These are phyloP conservation scores for Glaucidium brasilianum DNA, from an alignment of 2,113 vertebrate species.

Conservation along the genomic window DNA sequence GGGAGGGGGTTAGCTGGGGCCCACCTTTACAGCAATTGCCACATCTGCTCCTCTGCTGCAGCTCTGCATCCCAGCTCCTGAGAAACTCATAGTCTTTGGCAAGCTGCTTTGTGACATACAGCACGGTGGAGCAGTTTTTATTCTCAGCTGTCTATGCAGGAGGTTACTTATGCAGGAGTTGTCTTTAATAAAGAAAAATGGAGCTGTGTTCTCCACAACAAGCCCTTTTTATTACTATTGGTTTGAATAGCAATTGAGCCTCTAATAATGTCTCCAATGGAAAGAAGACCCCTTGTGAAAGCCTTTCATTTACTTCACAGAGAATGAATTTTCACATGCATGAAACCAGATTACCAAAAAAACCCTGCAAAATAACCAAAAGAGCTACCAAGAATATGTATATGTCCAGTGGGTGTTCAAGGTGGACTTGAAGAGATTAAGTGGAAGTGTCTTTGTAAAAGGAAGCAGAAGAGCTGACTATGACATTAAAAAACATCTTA, in stretches of 20 bases:
- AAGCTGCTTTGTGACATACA: conserved; percentile 22
- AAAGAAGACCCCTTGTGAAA: conserved; percentile 49
- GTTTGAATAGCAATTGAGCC: conserved; percentile 55
- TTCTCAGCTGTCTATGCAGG: conserved; percentile 30
- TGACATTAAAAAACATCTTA: conserved; percentile 9
- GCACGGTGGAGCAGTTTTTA: conserved; percentile 1
- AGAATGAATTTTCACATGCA: conserved; percentile 23
- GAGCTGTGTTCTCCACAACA: conserved; percentile 49
- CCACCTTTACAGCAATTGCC: not conserved
- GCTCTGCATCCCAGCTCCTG: not conserved
- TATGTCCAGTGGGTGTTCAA: not conserved
- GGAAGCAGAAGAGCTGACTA: conserved; percentile 3
- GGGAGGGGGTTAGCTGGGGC: not conserved
- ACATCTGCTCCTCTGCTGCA: not conserved
- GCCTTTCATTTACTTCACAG: conserved; percentile 16
- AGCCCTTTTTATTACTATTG: conserved; percentile 54
- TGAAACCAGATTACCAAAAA: not conserved
- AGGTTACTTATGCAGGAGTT: too few relatives aligned
- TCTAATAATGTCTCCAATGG: conserved; percentile 25
- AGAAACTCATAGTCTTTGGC: conserved; percentile 19
- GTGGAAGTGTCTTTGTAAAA: not conserved
- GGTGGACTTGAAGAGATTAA: not conserved
- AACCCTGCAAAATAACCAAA: not conserved
- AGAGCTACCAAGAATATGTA: not conserved
- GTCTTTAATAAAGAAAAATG: conserved; percentile 60